phyloP scores from a whole-genome alignment of 1,140 invertebrate species.

The Matsumurasca onukii region DNA sequence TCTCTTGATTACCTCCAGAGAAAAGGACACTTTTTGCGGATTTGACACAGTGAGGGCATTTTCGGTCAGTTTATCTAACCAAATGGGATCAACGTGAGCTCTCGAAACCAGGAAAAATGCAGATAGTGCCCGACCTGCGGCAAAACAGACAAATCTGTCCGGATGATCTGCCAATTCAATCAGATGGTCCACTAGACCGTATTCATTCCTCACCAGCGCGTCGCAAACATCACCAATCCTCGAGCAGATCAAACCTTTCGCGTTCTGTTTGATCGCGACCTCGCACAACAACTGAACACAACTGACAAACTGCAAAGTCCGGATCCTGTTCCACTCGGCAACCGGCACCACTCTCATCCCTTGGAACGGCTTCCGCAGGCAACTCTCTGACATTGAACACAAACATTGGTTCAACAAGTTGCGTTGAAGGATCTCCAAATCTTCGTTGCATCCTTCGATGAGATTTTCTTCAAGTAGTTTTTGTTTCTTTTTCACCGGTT shows the following conservation, averaged over 20 bases:
- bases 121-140: slow-evolving; percentile 74
- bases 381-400: slow-evolving; percentile 70
- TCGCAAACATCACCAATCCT: slow-evolving; percentile 76
- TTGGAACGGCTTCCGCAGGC: slow-evolving; percentile 67
- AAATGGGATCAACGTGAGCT: slow-evolving; percentile 72
- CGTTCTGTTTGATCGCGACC: slow-evolving; percentile 80
- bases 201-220: slow-evolving; percentile 74
- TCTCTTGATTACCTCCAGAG: slow-evolving; percentile 78
- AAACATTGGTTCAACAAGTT: slow-evolving; percentile 71
- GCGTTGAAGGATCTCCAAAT: slow-evolving; percentile 57
- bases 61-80: slow-evolving; percentile 66
- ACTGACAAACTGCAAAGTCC: slow-evolving; percentile 73
- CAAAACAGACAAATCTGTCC: slow-evolving; percentile 78
- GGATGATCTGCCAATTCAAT: slow-evolving; percentile 73
- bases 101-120: slow-evolving; percentile 82
- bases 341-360: slow-evolving; percentile 56
- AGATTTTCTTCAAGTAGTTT: slow-evolving; percentile 53
- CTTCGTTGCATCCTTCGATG: slow-evolving; percentile 55
- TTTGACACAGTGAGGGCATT: slow-evolving; percentile 59
- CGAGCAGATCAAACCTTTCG: slow-evolving; percentile 74
- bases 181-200: slow-evolving; percentile 79
- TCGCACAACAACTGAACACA: slow-evolving; percentile 81
- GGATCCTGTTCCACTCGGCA: slow-evolving; percentile 68
- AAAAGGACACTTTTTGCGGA: slow-evolving; percentile 75
- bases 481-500: slow-evolving; percentile 74